Base-by-base conservation (phyloP, 2,888 invertebrate genomes). In the Glyphotaelius pellucidus region DNA sequence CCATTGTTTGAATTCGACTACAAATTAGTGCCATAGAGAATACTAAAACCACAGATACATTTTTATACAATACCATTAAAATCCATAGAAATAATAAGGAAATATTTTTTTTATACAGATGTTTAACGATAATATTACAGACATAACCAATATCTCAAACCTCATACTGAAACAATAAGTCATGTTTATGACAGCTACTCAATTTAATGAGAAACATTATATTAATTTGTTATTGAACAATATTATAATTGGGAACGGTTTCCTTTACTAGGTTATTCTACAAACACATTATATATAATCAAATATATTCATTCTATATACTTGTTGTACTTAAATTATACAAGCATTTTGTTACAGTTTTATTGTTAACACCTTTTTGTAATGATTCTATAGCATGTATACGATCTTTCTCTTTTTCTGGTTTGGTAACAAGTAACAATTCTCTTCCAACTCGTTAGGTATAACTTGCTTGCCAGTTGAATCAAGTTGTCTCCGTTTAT, bases 91-190 rank as follows among this genome's bases (percentile, higher is more conserved):
- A 88, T 86, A 90, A 83, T 92, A 93, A 92, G 91, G 79, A 92
- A 92, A 93, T 92, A 93, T 93, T 93, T 93, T 90, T 92, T 93
- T 93, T 93, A 93, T 93, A 93, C 93, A 93, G 91, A 93, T 92
- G 91, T 93, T 92, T 92, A 91, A 90, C 67, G 47, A 92, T 91
- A 91, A 91, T 91, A 89, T 88, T 87, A 89, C 80, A 91, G 88
- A 90, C 35, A 90, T 87, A 92, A 92, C 90, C 83, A 90, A 91
- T 91, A 92, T 92, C 91, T 92, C 90, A 93, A 93, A 92, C 93
- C 93, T 93, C 93, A 93, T 93, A 93, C 81, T 92, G 91, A 93
- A 93, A 93, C 93, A 93, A 93, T 93, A 93, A 93, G 92, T 91
- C 93, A 90, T 90, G 85, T 93, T 91, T 91, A 89, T 92, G 89